A percentile compares a stretch with the other conserved stretches of the same genome.
Evolutionary conservation across 2,888 invertebrate genomes (phyloP).

Genomic region (Cyclophora punctaria): DNA sequence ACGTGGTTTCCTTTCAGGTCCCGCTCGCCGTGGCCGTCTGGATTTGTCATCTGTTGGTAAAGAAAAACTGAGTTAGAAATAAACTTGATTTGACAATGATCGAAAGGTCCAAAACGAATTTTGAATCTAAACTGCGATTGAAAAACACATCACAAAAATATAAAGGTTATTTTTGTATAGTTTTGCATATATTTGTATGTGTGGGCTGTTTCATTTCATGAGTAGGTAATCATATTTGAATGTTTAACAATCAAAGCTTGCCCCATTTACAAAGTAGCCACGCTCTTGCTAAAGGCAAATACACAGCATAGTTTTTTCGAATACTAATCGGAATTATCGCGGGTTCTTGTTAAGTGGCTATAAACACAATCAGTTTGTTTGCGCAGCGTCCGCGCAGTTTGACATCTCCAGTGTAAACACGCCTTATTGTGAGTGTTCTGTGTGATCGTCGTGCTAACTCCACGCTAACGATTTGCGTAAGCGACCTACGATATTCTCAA

Average conservation of each 20-base stretch:
- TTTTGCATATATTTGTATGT: no score
- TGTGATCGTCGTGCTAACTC: conserved; percentile 55
- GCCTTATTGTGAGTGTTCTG: conserved; percentile 37
- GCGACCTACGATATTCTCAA: conserved; percentile 28
- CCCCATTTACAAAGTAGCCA: conserved; percentile 60
- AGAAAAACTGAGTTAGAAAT: no score
- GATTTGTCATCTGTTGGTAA: conserved; percentile 82
- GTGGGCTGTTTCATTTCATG: no score
- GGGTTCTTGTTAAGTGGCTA: conserved; percentile 68
- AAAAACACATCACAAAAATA: no score
- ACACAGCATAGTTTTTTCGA: conserved; percentile 58
- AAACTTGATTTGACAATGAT: no score
- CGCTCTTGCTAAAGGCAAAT: conserved; percentile 54
- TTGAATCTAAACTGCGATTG: no score
- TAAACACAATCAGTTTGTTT: conserved; percentile 72
- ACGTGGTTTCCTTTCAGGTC: conserved; percentile 93
- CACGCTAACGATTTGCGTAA: conserved; percentile 59
- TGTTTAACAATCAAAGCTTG: conserved; percentile 9
- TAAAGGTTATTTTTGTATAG: no score
- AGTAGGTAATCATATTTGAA: no score
- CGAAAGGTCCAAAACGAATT: no score
- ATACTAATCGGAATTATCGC: conserved; percentile 71
- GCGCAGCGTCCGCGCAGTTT: conserved; percentile 57
- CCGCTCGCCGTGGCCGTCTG: conserved; percentile 88
- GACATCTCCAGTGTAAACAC: conserved; percentile 55